Evolutionary conservation across 2,888 invertebrate genomes (phyloP).

Genomic region (Pandemis cinnamomeana): DNA sequence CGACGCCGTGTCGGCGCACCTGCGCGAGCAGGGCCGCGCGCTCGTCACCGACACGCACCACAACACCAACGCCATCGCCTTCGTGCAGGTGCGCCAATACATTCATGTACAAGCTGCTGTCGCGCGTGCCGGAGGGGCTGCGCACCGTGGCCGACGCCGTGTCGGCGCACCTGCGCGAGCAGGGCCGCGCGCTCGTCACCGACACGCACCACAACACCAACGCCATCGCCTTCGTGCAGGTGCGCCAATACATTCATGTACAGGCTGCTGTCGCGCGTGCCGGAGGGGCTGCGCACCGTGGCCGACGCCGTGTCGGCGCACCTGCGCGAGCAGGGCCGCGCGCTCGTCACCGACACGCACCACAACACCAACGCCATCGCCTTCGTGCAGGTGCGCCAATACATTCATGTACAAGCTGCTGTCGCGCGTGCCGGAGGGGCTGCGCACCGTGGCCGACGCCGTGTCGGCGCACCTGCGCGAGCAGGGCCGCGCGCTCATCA

Average conservation of each 20-base stretch:
- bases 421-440: conserved; percentile 95
- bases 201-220: conserved; percentile 96
- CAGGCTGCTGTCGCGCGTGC: conserved; percentile 96
- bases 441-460: conserved; percentile 98
- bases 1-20: conserved; percentile 96
- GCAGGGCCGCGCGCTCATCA: conserved; percentile 97
- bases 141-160: conserved; percentile 98
- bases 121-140: conserved; percentile 95
- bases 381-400: conserved; percentile 92
- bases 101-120: conserved; percentile 99
- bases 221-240: conserved; percentile 97
- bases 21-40: conserved; percentile 97
- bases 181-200: conserved; percentile 97
- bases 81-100: conserved; percentile 91
- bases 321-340: conserved; percentile 97
- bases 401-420: conserved; percentile 99
- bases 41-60: conserved; percentile 97
- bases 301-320: conserved; percentile 98
- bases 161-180: conserved; percentile 96
- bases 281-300: conserved; percentile 97
- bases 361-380: conserved; percentile 95
- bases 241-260: conserved; percentile 92
- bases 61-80: conserved; percentile 95
- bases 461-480: conserved; percentile 97
- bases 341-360: conserved; percentile 97